Percentiles rank a stretch among this genome's conserved stretches.
Evolutionary conservation across 2,113 vertebrate species (phyloP).

Genomic region (Alces alces): DNA sequence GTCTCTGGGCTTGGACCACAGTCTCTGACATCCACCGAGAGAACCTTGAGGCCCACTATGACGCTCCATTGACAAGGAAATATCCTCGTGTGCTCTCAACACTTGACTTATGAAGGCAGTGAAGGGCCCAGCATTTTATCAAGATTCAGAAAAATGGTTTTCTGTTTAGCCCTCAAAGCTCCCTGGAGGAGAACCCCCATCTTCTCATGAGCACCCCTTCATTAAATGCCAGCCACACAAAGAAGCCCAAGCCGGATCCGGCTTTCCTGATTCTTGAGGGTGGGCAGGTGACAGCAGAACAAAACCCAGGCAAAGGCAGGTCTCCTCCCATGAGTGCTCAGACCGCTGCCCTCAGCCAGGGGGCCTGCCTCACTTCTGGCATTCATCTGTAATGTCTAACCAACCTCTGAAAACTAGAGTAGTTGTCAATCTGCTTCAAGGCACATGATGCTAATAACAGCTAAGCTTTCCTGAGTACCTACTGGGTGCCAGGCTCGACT

Average conservation of each 20-base stretch:
- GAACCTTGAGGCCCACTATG: background rate
- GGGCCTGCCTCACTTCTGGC: background rate
- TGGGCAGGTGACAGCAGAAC: background rate
- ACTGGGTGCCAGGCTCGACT: background rate
- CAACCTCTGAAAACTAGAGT: background rate
- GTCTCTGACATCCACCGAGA: background rate
- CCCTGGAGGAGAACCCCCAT: background rate
- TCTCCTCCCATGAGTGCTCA: background rate
- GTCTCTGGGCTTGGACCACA: background rate
- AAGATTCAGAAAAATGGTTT: background rate
- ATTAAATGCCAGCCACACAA: background rate
- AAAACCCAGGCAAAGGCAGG: background rate
- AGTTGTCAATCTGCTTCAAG: background rate
- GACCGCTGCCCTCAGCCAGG: background rate
- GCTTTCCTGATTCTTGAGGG: background rate
- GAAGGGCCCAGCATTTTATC: background rate
- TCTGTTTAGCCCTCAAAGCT: background rate
- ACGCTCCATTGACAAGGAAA: background rate
- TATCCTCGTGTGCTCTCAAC: background rate
- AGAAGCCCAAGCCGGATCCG: background rate
- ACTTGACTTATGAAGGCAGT: background rate
- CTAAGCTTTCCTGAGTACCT: background rate
- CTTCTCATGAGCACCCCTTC: background rate
- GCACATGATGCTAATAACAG: background rate
- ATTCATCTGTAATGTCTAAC: background rate